Evolutionary conservation across 2,113 vertebrate genomes (phyloP).

Genomic region (Chamaea fasciata): DNA sequence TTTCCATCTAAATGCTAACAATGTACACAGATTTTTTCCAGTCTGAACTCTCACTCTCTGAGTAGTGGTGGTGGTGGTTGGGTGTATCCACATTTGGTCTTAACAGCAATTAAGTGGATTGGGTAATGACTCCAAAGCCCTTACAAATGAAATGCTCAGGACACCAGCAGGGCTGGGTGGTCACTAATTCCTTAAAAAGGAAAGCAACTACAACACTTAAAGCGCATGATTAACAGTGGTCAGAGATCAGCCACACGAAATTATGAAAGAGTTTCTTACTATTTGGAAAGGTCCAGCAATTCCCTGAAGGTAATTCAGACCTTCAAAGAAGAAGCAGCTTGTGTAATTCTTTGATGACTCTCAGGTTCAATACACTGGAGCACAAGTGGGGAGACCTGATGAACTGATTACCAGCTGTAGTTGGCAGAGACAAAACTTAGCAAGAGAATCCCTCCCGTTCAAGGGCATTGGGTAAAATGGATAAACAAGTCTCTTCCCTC

Average conservation of each 20-base stretch:
- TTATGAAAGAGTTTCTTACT: not conserved
- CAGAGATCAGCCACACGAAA: not conserved
- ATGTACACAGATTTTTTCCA: not conserved
- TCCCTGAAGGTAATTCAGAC: not conserved
- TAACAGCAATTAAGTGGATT: not conserved
- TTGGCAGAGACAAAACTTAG: not conserved
- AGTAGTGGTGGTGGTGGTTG: too few species aligned
- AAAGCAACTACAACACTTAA: not conserved
- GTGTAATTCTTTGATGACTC: not conserved
- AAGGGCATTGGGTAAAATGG: not conserved
- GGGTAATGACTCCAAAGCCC: not conserved
- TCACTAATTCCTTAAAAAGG: not conserved
- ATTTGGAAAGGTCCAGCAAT: not conserved
- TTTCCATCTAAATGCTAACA: not conserved
- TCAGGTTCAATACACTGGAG: not conserved
- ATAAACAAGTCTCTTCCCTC: not conserved
- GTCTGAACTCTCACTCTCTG: not conserved
- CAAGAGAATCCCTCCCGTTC: not conserved
- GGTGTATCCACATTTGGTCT: not conserved
- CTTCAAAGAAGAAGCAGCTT: not conserved
- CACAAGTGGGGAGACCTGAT: not conserved
- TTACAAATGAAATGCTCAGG: not conserved
- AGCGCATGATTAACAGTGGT: not conserved
- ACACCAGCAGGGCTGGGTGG: not conserved
- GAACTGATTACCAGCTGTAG: not conserved